Percentiles rank a stretch among this genome's conserved stretches.
phyloP scores from a whole-genome alignment of 2,113 vertebrate genomes.

The Oenanthe oenanthe region DNA sequence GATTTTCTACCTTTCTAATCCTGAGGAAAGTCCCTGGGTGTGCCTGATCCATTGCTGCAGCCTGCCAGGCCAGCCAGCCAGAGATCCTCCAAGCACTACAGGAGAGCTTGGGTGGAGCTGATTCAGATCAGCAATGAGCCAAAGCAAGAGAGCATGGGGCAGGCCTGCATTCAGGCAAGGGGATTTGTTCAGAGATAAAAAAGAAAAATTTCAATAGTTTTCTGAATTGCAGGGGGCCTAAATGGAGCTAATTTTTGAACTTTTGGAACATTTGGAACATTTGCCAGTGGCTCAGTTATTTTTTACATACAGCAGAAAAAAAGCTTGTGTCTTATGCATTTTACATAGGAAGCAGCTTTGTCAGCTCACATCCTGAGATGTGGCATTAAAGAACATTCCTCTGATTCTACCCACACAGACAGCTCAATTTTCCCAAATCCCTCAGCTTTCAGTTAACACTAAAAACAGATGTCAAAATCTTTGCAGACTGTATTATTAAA shows the following conservation, averaged over 20 bases:
- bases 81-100: neutral
- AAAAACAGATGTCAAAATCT: conserved; percentile 24
- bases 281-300: neutral
- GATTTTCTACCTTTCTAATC: neutral
- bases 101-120: neutral
- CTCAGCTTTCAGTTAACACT: conserved; percentile 22
- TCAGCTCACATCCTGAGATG: neutral
- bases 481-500: conserved; percentile 1
- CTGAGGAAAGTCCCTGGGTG: neutral
- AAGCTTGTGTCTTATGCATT: neutral
- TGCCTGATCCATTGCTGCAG: neutral
- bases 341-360: conserved; percentile 5
- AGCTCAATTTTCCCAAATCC: neutral
- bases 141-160: neutral
- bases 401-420: neutral
- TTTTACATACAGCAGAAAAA: neutral
- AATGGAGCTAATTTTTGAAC: neutral
- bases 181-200: neutral
- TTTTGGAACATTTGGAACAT: neutral
- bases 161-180: neutral
- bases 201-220: neutral
- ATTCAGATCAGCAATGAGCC: neutral
- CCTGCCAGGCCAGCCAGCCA: neutral
- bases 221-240: neutral
- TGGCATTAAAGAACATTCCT: neutral